Evolutionary conservation across 2,888 invertebrate species (phyloP).

Genomic region (Vesta saturnalis): DNA sequence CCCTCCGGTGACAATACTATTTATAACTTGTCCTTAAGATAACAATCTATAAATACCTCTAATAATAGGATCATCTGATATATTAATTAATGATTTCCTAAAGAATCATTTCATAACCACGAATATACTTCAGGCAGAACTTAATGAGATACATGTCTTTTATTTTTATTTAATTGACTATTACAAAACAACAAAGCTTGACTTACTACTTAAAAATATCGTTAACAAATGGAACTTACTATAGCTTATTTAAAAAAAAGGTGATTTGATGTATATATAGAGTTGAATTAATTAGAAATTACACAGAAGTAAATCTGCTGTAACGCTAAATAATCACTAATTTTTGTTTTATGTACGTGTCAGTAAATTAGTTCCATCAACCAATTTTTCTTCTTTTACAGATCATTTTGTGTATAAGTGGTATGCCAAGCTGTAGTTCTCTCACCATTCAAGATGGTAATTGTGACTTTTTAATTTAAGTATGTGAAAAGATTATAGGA

Average conservation of each 20-base stretch:
- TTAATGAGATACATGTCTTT: no score
- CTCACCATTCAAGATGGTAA: slow-evolving; percentile 5
- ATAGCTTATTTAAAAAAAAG: no score
- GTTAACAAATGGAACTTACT: no score
- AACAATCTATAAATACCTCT: neutral
- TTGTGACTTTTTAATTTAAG: slow-evolving; percentile 8
- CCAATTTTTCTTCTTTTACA: neutral
- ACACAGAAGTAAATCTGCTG: neutral
- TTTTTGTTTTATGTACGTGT: slow-evolving; percentile 4
- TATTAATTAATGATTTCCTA: neutral
- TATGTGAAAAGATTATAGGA: slow-evolving; percentile 7
- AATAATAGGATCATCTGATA: neutral
- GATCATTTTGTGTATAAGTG: neutral
- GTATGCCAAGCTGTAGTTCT: neutral
- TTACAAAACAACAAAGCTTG: no score
- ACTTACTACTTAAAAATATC: no score
- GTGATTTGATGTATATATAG: no score
- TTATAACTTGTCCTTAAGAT: neutral
- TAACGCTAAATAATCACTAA: neutral
- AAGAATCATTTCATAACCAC: neutral
- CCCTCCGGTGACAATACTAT: neutral
- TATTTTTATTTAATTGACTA: no score
- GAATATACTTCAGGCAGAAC: neutral
- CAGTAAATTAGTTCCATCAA: slow-evolving; percentile 6
- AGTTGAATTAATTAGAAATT: neutral